Evolutionary conservation across 1,140 invertebrate species (phyloP), one percentile per base, ranked within the genome.

Genomic region (Brachionus plicatilis): DNA sequence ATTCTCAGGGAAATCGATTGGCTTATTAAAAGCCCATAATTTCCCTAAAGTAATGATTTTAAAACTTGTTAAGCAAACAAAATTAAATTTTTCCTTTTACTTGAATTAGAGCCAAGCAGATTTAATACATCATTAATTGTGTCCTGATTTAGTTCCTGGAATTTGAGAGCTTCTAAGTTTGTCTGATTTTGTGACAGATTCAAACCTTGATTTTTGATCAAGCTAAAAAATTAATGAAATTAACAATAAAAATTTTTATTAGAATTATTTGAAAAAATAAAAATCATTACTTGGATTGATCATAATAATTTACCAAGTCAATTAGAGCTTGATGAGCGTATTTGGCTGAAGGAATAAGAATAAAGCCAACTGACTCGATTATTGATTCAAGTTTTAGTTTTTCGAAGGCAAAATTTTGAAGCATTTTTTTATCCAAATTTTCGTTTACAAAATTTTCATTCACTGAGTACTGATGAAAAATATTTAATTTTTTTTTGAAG

Each of bases 291-390:
- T 82, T 14, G 3, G 53, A 43, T 3, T 14, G 9, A 4, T 41
- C n/a, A 29, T 65, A 24, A 17, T 82, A 12, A 11, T 20, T 20
- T 5, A 82, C n/a, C 20, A 82, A 45, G 37, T 82, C 79, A 41
- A 43, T 41, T 4, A 60, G 17, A 27, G 79, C 79, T 27, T 45
- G 27, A 9, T 68, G 17, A 12, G 33, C 20, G 33, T 65, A 65
- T 14, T 43, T 17, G 1, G 65, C 53, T 29, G 79, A 82, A 2
- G 79, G 79, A n/a, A 82, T 20, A 2, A 82, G 24, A 60, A 65
- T 65, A 45, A 82, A 82, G 7, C 79, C 79, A 45, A 82, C 79
- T 27, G 79, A 24, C 60, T 82, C 79, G 20, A 82, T 47, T 33
- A 82, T 82, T 14, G 50, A 65, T 24, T 60, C 33, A 9, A 82